A percentile compares a stretch with the other conserved stretches of the same genome.
These are phyloP conservation scores for Benthosema pterotum DNA, from an alignment of 2,797 vertebrate species.

Conservation along the genomic window DNA sequence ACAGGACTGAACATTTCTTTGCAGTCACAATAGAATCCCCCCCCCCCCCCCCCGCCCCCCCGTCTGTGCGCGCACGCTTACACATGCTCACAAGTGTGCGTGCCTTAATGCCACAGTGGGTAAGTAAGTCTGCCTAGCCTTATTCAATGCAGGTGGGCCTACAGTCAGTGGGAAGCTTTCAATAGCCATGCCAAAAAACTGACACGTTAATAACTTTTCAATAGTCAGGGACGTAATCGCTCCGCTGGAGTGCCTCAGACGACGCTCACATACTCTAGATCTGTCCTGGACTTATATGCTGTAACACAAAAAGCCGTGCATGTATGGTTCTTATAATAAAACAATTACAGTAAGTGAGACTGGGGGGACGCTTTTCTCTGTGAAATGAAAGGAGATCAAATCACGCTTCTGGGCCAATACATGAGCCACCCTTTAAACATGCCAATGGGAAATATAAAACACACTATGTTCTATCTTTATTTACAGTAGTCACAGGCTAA, in stretches of 20 bases:
- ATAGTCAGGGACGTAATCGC: conserved; percentile 18
- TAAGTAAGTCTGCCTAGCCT: conserved; percentile 65
- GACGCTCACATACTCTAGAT: conserved; percentile 17
- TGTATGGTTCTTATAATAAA: conserved; percentile 62
- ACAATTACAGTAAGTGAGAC: conserved; percentile 52
- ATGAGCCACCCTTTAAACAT: conserved; percentile 52
- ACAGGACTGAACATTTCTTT: conserved; percentile 14
- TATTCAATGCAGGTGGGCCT: conserved; percentile 85
- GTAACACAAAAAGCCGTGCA: conserved; percentile 18
- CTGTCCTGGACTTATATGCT: conserved; percentile 18
- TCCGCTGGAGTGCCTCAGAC: conserved; percentile 20
- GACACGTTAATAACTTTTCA: conserved; percentile 54
- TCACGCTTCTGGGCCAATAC: conserved; percentile 46
- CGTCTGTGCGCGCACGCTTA: neutral
- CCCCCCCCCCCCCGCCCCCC: neutral
- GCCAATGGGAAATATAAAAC: conserved; percentile 59
- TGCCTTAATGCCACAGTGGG: too few relatives aligned
- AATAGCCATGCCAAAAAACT: conserved; percentile 55
- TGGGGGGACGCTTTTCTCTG: conserved; percentile 32
- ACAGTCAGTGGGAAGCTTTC: conserved; percentile 63
- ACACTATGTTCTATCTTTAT: conserved; percentile 56
- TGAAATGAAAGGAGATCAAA: conserved; percentile 54
- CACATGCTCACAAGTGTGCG: conserved; percentile 43
- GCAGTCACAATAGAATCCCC: neutral
- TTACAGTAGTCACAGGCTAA: conserved; percentile 34